A percentile compares a stretch with the other conserved stretches of the same genome.
Evolutionary conservation across 2,113 vertebrate genomes (phyloP).

Genomic region (Ahaetulla prasina): DNA sequence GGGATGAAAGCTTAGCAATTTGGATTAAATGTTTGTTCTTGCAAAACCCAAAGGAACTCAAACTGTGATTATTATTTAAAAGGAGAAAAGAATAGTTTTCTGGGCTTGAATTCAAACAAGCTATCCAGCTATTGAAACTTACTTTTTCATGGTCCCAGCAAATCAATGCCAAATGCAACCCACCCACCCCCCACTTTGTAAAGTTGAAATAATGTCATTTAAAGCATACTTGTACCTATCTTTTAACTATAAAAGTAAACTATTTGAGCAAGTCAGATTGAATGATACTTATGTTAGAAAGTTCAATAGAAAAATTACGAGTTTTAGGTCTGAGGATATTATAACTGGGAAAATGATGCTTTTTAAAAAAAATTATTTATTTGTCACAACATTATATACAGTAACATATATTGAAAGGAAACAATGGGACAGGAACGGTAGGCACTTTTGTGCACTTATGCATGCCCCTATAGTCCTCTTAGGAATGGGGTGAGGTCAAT

Average conservation of each 20-base stretch:
- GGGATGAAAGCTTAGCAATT: background rate
- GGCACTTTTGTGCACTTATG: no score
- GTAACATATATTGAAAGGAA: no score
- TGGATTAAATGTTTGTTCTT: background rate
- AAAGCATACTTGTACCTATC: background rate
- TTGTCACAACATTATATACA: no score
- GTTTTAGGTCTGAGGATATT: background rate
- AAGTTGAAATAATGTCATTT: background rate
- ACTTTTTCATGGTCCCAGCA: background rate
- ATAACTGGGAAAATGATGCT: background rate
- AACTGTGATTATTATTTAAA: background rate
- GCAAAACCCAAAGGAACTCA: background rate
- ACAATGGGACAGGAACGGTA: no score
- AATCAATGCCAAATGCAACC: background rate
- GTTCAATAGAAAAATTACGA: background rate
- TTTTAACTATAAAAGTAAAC: background rate
- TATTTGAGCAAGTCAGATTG: background rate
- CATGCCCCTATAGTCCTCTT: no score
- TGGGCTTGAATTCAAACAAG: background rate
- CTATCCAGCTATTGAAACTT: background rate
- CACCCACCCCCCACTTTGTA: background rate
- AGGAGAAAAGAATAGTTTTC: background rate
- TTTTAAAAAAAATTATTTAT: no score
- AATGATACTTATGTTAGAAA: background rate
- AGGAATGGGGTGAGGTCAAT: no score